phyloP scores from a whole-genome alignment of 2,113 vertebrate genomes.

The Pyrgilauda ruficollis region DNA sequence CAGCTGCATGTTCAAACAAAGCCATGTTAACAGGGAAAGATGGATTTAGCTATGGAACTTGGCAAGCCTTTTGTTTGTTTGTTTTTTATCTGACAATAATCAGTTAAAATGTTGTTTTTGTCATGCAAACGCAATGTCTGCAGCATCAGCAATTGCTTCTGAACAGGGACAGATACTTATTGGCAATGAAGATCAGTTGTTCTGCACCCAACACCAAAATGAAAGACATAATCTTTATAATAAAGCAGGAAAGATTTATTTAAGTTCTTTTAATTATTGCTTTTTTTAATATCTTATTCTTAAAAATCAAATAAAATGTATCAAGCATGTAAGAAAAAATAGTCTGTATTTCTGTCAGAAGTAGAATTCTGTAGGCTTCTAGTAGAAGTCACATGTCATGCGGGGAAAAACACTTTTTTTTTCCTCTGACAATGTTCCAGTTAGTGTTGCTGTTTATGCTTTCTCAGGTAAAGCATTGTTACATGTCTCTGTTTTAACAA shows the following conservation, averaged over 20 bases:
- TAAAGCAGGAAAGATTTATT: background rate
- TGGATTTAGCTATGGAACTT: background rate
- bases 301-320: background rate
- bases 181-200: background rate
- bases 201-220: background rate
- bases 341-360: background rate
- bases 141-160: background rate
- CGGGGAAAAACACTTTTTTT: background rate
- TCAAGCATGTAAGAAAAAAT: background rate
- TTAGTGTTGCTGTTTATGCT: background rate
- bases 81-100: background rate
- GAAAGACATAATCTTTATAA: background rate
- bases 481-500: background rate
- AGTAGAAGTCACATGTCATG: background rate
- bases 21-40: background rate
- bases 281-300: background rate
- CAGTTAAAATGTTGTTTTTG: constrained; percentile 28
- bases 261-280: background rate
- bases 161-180: background rate
- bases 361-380: background rate
- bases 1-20: constrained; percentile 20
- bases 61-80: constrained; percentile 40
- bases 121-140: background rate
- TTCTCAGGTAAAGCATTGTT: background rate
- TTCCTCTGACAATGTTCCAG: background rate